Base-by-base conservation (phyloP, 1,140 invertebrate species). In the Rhagoletis pomonella region DNA sequence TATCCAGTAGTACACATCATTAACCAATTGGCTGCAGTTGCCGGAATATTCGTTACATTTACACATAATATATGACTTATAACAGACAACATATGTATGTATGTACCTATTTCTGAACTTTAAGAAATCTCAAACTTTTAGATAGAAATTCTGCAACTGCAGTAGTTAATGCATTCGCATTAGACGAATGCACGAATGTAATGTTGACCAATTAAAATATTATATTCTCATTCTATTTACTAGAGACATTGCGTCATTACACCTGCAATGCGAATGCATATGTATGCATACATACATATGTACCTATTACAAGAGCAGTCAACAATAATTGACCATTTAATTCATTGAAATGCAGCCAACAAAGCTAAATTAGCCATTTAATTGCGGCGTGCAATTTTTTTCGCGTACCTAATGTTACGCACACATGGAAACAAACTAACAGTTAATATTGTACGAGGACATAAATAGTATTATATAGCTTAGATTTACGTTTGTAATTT, bases 301-400 rank as follows among this genome's bases (percentile, higher is more conserved):
- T 81, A 17, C 10, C 19, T 81, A 81, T 58, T 62, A 62, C 60
- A 62, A 4, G 50, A 55, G 5, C 50, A 55, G 50, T 55, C 50
- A 29, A 19, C 64, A 67, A 67, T 67, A 81, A 81, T 55, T 58
- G 73, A 29, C 47, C 73, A 81, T 55, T 81, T 81, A 81, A 29
- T 81, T 81, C n/a, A 81, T 50, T 81, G 73, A 58, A 81, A 81
- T 81, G 73, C 73, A 81, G 47, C 50, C 10, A 81, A 81, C 47
- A 58, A 81, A 39, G 73, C 73, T 55, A 81, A n/a, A 81, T 81
- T 81, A 81, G 47, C 17, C 73, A 81, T 81, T 81, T 81, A 81
- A 81, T 81, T 81, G 47, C 73, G 47, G 14, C 17, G 44, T 47
- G 44, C 10, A 19, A 39, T 39, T 67, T 19, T 67, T 67, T 67